Percentiles rank a stretch among this genome's conserved stretches.
Evolutionary conservation across 2,113 vertebrate species (phyloP).

Genomic region (Chionomys nivalis): DNA sequence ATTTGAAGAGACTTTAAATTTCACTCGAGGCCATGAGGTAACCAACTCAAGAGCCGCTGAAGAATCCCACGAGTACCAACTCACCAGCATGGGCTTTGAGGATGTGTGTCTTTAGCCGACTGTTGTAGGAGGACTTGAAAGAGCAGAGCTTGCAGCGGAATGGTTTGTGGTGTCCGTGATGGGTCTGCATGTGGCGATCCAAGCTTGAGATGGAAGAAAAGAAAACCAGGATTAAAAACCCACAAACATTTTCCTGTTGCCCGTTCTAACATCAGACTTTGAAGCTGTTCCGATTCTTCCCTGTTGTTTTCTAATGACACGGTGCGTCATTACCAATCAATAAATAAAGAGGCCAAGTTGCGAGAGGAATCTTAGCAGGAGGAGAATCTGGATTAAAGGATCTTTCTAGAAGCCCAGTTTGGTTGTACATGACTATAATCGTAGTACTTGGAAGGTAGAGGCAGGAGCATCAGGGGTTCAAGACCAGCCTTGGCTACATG

Average conservation of each 20-base stretch:
- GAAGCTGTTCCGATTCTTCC: constrained; percentile 24
- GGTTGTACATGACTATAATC: background rate
- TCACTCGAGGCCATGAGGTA: background rate
- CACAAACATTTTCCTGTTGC: background rate
- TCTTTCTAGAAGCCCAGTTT: background rate
- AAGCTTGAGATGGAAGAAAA: constrained; percentile 86
- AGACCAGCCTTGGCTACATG: background rate
- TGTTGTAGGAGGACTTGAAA: constrained; percentile 98
- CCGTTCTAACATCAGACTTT: background rate
- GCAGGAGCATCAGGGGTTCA: background rate
- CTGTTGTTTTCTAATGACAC: background rate
- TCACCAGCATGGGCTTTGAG: constrained; percentile 97
- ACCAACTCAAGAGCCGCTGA: background rate
- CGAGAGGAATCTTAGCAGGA: background rate
- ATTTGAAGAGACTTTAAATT: background rate
- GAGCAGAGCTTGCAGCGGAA: constrained; percentile 99
- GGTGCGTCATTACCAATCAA: background rate
- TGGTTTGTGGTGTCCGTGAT: constrained; percentile 98
- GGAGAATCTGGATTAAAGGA: background rate
- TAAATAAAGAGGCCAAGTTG: background rate
- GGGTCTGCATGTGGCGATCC: constrained; percentile 98
- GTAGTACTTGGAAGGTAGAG: background rate
- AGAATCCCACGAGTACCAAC: constrained; percentile 57
- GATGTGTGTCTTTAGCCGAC: constrained; percentile 97
- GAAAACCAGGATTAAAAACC: constrained; percentile 38